These are phyloP conservation scores for Apis dorsata DNA, from an alignment of 1,140 invertebrate species.

Conservation along the genomic window DNA sequence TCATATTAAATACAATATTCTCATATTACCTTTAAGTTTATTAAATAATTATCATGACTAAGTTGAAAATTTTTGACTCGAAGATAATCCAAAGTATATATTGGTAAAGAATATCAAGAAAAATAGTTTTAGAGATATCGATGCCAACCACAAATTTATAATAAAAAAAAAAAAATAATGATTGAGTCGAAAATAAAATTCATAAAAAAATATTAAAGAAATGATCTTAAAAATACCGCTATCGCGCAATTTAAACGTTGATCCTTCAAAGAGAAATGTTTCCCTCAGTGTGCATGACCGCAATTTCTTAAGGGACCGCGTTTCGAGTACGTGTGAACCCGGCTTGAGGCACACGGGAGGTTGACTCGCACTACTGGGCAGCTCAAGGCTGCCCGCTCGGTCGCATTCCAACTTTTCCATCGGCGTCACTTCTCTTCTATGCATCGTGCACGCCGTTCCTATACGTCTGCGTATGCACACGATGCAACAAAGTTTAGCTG, in stretches of 20 bases:
- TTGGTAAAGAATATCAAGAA: too few species aligned
- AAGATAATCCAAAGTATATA: too few species aligned
- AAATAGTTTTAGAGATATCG: too few species aligned
- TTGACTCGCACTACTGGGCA: slow-evolving; percentile 70
- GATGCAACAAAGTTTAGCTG: neutral
- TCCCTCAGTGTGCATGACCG: neutral
- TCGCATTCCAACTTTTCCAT: slow-evolving; percentile 70
- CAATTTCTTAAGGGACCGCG: neutral
- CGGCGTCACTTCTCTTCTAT: slow-evolving; percentile 61
- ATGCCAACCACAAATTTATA: too few species aligned
- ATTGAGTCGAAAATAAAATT: too few species aligned
- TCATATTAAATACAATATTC: accelerated
- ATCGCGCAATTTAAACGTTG: neutral
- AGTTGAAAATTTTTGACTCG: too few species aligned
- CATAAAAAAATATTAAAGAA: neutral
- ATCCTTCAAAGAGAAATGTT: neutral
- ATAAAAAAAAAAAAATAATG: too few species aligned
- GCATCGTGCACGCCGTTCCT: neutral
- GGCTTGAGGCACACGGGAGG: slow-evolving; percentile 52
- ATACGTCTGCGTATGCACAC: slow-evolving; percentile 4
- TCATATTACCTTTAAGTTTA: neutral
- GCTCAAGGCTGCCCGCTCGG: slow-evolving; percentile 71
- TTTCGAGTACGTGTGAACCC: slow-evolving; percentile 33
- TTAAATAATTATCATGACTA: too few species aligned
- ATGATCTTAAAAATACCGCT: neutral